These are phyloP conservation scores for Eupeodes luniger DNA, from an alignment of 2,888 invertebrate genomes.

Conservation along the genomic window DNA sequence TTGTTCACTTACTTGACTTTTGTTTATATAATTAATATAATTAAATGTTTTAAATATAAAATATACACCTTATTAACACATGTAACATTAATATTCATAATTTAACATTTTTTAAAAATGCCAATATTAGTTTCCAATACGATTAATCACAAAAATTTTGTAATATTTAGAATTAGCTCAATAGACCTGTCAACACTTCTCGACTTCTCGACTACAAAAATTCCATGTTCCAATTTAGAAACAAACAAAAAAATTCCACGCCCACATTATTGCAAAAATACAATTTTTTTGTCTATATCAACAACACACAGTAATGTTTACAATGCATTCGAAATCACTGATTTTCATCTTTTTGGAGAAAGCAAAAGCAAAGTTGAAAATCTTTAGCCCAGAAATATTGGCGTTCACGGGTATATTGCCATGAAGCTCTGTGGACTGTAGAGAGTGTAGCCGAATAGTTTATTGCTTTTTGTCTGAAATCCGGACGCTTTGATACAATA, in stretches of 20 bases:
- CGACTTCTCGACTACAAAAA: constrained; percentile 1
- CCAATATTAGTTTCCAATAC: neutral
- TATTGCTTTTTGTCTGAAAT: constrained; percentile 59
- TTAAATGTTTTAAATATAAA: neutral
- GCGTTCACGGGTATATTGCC: constrained; percentile 27
- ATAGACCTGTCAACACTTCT: constrained; percentile 42
- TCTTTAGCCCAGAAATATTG: constrained; percentile 48
- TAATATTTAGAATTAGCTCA: constrained; percentile 28
- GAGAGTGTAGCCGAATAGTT: constrained; percentile 23
- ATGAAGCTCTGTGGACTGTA: constrained; percentile 21
- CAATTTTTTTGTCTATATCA: constrained; percentile 19
- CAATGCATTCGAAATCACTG: constrained; percentile 53
- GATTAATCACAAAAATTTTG: constrained; percentile 1
- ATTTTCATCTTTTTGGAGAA: constrained; percentile 41
- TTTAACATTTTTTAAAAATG: neutral
- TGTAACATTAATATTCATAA: neutral
- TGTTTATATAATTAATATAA: no score
- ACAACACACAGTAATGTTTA: constrained; percentile 28
- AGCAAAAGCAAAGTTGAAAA: constrained; percentile 15
- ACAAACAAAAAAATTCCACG: constrained; percentile 43
- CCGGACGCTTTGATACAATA: constrained; percentile 29
- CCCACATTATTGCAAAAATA: constrained; percentile 46
- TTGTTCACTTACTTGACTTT: no score
- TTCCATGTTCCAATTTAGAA: constrained; percentile 30
- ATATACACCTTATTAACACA: neutral